Evolutionary conservation across 1,140 invertebrate genomes (phyloP).

Genomic region (Augochlora pura): DNA sequence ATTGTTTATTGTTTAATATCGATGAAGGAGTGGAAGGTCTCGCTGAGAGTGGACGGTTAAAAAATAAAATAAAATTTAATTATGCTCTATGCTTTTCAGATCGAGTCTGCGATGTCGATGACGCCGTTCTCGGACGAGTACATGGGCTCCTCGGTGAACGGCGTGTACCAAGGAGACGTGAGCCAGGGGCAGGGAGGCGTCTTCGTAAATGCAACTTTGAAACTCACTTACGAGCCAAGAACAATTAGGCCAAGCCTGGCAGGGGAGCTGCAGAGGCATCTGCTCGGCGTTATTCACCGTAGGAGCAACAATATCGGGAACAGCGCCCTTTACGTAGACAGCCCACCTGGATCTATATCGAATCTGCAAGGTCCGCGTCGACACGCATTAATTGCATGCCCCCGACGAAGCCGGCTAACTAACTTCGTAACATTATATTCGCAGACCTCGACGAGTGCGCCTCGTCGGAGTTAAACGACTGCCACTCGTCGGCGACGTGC

Average conservation of each 20-base stretch:
- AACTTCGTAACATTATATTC: constrained; percentile 47
- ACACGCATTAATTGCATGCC: background rate
- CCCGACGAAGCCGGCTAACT: no score
- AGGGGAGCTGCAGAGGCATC: constrained; percentile 89
- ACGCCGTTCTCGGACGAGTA: constrained; percentile 93
- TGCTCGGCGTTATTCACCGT: constrained; percentile 90
- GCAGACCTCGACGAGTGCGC: constrained; percentile 95
- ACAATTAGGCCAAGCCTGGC: constrained; percentile 85
- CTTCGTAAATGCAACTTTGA: constrained; percentile 91
- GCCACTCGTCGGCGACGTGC: constrained; percentile 91
- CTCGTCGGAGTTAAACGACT: constrained; percentile 93
- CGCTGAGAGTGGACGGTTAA: no score
- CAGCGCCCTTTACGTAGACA: constrained; percentile 91
- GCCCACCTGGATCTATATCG: constrained; percentile 87
- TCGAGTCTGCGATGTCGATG: constrained; percentile 94
- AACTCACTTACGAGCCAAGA: constrained; percentile 82
- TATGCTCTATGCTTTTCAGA: constrained; percentile 79
- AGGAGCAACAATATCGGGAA: constrained; percentile 92
- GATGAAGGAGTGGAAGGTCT: background rate
- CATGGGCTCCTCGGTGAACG: constrained; percentile 89
- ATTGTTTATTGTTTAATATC: background rate
- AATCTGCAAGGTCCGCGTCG: constrained; percentile 82
- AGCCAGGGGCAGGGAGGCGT: constrained; percentile 85
- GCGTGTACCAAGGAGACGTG: constrained; percentile 87
- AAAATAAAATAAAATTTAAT: no score